Conservation (phyloP, 2,888 invertebrate species). For the Diaperis boleti region DNA sequence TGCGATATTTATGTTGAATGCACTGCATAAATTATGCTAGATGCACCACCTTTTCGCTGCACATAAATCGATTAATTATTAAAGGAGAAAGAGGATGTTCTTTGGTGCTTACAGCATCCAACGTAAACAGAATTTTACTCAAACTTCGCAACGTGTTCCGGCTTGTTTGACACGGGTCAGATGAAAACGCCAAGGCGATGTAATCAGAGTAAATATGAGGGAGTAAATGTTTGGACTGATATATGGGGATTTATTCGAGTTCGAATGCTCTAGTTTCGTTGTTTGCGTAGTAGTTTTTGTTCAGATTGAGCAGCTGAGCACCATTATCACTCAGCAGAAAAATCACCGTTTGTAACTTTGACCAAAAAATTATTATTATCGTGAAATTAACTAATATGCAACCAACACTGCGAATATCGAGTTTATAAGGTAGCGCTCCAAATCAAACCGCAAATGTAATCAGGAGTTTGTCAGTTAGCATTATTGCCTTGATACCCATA, state of each 20-base stretch:
- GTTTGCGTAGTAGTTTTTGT: no score
- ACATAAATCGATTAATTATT: conserved; percentile 18
- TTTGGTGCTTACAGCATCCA: background rate
- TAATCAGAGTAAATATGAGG: background rate
- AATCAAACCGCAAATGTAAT: no score
- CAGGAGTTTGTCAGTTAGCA: no score
- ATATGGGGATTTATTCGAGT: background rate
- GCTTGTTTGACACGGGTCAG: background rate
- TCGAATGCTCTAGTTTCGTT: background rate
- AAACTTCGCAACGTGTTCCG: background rate
- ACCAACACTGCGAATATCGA: no score
- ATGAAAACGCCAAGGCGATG: background rate
- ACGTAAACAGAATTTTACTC: background rate
- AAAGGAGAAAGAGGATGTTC: background rate
- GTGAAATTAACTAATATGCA: no score
- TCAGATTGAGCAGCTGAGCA: no score
- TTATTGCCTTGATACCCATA: no score
- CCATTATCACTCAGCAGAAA: no score
- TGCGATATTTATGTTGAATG: background rate
- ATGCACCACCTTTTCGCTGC: background rate
- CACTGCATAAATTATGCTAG: conserved; percentile 3
- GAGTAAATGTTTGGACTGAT: background rate
- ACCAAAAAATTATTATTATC: no score
- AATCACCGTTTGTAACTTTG: no score
- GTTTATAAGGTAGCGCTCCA: no score